These are phyloP conservation scores for Porites divaricata DNA, from an alignment of 92 coral and sea anemone species.

Conservation along the genomic window DNA sequence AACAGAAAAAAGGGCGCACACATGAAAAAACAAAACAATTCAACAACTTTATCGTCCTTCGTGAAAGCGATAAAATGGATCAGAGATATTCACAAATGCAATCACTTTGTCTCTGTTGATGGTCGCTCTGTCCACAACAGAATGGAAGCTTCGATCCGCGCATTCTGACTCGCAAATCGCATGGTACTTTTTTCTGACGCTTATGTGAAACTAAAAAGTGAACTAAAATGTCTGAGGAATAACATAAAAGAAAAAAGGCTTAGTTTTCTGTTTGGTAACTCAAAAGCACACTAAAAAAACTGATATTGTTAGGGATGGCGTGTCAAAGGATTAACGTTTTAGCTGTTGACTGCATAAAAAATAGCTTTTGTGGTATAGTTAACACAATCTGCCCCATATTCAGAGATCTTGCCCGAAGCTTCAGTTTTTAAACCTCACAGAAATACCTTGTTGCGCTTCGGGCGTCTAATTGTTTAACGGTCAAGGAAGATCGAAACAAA, in stretches of 20 bases:
- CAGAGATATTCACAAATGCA: constrained; percentile 10
- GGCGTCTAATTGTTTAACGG: constrained; percentile 20
- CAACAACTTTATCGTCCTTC: neutral
- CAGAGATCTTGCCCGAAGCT: neutral
- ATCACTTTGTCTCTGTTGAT: neutral
- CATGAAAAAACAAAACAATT: neutral
- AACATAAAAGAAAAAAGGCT: neutral
- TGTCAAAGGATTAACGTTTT: neutral
- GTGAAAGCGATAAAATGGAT: constrained; percentile 28
- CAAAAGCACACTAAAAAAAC: neutral
- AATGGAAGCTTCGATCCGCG: neutral
- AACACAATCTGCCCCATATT: neutral
- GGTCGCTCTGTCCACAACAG: constrained; percentile 21
- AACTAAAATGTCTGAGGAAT: neutral
- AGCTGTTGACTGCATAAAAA: constrained; percentile 18
- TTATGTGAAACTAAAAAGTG: neutral
- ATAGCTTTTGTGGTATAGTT: constrained; percentile 19
- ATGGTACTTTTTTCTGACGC: neutral
- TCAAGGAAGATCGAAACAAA: constrained; percentile 3
- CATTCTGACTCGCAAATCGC: neutral
- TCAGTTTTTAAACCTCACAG: neutral
- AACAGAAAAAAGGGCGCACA: neutral
- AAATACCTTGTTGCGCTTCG: neutral
- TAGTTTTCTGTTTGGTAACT: neutral
- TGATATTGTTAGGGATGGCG: constrained; percentile 33